Conservation (phyloP, 2,888 invertebrate genomes). For the Scrobipalpa atriplicella region DNA sequence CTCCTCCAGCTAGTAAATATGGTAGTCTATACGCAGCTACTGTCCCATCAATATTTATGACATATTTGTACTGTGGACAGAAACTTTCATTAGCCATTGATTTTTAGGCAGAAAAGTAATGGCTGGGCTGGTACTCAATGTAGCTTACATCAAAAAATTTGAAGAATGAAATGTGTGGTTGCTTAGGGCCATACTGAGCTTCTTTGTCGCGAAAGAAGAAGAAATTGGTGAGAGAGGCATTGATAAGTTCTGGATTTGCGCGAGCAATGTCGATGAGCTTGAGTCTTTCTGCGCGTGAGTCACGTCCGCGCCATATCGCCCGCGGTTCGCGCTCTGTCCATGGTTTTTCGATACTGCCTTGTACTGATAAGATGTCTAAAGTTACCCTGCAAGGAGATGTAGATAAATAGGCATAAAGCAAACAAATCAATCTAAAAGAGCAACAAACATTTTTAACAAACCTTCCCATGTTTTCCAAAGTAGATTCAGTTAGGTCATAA, state of each 20-base stretch:
- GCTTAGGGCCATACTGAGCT: constrained; percentile 92
- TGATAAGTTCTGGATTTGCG: constrained; percentile 88
- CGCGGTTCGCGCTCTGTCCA: constrained; percentile 90
- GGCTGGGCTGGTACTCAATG: background rate
- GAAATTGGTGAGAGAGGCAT: constrained; percentile 96
- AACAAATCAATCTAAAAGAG: background rate
- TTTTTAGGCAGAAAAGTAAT: background rate
- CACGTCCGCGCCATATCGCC: constrained; percentile 96
- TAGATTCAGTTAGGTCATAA: constrained; percentile 96
- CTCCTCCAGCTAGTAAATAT: constrained; percentile 94
- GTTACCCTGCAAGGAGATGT: constrained; percentile 85
- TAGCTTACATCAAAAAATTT: constrained; percentile 95
- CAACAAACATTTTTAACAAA: constrained; percentile 52
- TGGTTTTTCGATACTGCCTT: constrained; percentile 86
- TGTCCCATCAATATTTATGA: constrained; percentile 96
- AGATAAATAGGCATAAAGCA: background rate
- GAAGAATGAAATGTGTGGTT: constrained; percentile 93
- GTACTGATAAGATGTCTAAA: constrained; percentile 95
- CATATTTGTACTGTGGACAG: constrained; percentile 94
- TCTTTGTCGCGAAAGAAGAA: constrained; percentile 96
- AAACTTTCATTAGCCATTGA: constrained; percentile 6
- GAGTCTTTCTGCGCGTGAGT: constrained; percentile 93
- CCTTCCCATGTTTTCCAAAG: constrained; percentile 97
- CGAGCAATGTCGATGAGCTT: constrained; percentile 91
- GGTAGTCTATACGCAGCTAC: constrained; percentile 98